Evolutionary conservation across 2,888 invertebrate species (phyloP).

Genomic region (Eristalinus aeneus): DNA sequence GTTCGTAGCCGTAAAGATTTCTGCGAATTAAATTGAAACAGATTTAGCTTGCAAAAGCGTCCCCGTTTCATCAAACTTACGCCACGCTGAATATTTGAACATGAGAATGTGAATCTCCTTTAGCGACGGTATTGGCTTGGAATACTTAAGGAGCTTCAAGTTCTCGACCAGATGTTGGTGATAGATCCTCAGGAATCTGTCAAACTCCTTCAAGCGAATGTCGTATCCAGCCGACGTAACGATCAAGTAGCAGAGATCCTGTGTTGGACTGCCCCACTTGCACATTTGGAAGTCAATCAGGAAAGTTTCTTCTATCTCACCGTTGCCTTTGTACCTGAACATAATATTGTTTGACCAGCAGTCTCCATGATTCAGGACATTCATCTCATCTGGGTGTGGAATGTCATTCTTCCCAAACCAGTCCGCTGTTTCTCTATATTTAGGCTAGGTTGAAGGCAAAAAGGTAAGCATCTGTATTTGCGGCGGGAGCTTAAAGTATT

Average conservation of each 20-base stretch:
- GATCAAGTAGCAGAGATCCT: slow-evolving; percentile 77
- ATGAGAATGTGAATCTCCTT: slow-evolving; percentile 76
- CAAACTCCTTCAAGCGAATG: slow-evolving; percentile 76
- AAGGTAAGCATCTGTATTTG: background rate
- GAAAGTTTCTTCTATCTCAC: slow-evolving; percentile 75
- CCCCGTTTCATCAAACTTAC: slow-evolving; percentile 68
- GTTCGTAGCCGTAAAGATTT: slow-evolving; percentile 74
- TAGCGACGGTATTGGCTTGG: slow-evolving; percentile 73
- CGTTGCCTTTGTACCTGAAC: slow-evolving; percentile 74
- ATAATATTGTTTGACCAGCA: slow-evolving; percentile 78
- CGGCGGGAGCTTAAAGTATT: background rate
- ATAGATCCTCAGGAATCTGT: slow-evolving; percentile 77
- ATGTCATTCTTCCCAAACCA: slow-evolving; percentile 22
- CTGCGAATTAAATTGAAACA: slow-evolving; percentile 65
- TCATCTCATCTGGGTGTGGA: slow-evolving; percentile 64
- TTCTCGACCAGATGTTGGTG: slow-evolving; percentile 74
- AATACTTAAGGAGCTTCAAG: slow-evolving; percentile 74
- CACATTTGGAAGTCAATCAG: slow-evolving; percentile 76
- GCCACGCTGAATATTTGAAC: slow-evolving; percentile 74
- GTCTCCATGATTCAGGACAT: slow-evolving; percentile 77
- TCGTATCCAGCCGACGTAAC: slow-evolving; percentile 75
- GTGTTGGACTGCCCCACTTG: slow-evolving; percentile 74
- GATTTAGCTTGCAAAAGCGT: background rate
- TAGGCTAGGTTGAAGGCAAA: background rate
- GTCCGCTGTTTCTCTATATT: background rate